Conservation (phyloP, 2,888 invertebrate species). For the Gymnosoma rotundatum region DNA sequence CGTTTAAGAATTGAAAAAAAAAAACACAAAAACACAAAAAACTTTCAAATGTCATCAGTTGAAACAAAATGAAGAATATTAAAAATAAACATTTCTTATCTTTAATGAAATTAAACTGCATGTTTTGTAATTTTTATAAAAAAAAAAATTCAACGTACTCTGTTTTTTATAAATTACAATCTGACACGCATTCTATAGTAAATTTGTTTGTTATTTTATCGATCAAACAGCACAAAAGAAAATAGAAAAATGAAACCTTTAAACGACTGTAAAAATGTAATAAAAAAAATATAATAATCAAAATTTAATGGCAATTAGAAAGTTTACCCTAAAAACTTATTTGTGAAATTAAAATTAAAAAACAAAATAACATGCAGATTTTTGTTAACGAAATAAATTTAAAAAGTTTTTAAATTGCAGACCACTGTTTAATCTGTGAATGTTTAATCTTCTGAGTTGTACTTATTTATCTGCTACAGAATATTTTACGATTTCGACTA, state of each 20-base stretch:
- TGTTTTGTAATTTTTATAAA: slow-evolving; percentile 16
- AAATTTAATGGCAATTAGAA: neutral
- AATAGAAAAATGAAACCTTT: slow-evolving; percentile 6
- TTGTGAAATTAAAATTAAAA: too few species aligned
- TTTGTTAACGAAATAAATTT: too few species aligned
- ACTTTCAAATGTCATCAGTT: slow-evolving; percentile 51
- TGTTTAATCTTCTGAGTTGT: too few species aligned
- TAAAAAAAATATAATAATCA: slow-evolving; percentile 30
- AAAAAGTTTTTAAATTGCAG: too few species aligned
- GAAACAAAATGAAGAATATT: slow-evolving; percentile 21
- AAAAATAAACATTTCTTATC: slow-evolving; percentile 36
- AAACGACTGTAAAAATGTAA: neutral
- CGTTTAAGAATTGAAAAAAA: neutral
- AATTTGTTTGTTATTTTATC: slow-evolving; percentile 62
- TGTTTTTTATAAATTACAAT: slow-evolving; percentile 52
- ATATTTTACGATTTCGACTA: too few species aligned
- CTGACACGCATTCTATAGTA: slow-evolving; percentile 59
- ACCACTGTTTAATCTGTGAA: too few species aligned
- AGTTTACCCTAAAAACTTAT: too few species aligned
- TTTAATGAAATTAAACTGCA: slow-evolving; percentile 35
- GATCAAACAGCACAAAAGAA: slow-evolving; percentile 63
- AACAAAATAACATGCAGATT: too few species aligned
- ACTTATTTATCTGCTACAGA: too few species aligned
- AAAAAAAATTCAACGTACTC: slow-evolving; percentile 9
- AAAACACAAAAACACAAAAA: neutral